A percentile compares a stretch with the other conserved stretches of the same genome.
Evolutionary conservation across 1,140 invertebrate genomes (phyloP).

Genomic region (Heliconius eleuchia): DNA sequence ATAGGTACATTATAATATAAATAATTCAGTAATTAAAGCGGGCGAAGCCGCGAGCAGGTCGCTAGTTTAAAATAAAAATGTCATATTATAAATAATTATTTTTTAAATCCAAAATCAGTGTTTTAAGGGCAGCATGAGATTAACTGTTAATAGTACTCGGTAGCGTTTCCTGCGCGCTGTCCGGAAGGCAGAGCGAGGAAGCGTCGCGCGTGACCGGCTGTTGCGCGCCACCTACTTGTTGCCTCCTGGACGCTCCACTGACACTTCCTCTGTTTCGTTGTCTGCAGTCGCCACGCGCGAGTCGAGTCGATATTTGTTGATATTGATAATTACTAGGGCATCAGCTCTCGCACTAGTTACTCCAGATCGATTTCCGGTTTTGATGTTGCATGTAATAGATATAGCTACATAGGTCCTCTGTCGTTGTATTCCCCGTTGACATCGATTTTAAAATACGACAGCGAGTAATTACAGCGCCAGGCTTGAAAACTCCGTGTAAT

Average conservation of each 20-base stretch:
- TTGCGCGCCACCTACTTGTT: background rate
- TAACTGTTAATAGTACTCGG: background rate
- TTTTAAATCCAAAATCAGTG: background rate
- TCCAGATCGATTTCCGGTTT: too few species aligned
- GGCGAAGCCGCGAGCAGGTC: too few species aligned
- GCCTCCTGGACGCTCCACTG: conserved; percentile 15
- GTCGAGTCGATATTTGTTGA: background rate
- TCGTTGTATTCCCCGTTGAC: too few species aligned
- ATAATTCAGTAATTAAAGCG: too few species aligned
- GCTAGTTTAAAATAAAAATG: background rate
- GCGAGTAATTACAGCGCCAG: background rate
- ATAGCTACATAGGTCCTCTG: too few species aligned
- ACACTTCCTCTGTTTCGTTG: conserved; percentile 18
- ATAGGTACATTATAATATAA: too few species aligned
- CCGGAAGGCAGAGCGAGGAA: conserved; percentile 22
- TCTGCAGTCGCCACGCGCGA: background rate
- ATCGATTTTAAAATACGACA: background rate
- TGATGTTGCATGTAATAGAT: background rate
- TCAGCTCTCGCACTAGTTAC: too few species aligned
- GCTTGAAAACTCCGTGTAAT: background rate
- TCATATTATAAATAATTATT: background rate
- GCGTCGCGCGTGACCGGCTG: conserved; percentile 28
- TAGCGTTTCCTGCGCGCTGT: background rate
- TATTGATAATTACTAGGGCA: background rate
- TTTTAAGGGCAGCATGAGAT: background rate